These are phyloP conservation scores for Myiotriccus ornatus DNA, from an alignment of 2,797 vertebrate species.

Conservation along the genomic window DNA sequence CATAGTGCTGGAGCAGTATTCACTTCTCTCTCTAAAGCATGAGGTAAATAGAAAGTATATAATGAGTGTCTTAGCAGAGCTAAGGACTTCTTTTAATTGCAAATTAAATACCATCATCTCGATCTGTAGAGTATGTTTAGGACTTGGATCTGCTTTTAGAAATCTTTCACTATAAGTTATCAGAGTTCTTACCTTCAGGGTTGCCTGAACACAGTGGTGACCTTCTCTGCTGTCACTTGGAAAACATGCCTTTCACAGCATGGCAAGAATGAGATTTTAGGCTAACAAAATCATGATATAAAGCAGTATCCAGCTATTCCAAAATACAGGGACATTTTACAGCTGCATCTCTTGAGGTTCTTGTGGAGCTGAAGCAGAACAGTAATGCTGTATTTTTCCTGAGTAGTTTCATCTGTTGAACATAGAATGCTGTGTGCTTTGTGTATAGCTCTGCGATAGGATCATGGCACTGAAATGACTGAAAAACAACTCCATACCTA, in stretches of 20 bases:
- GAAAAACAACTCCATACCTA: neutral
- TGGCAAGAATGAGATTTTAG: neutral
- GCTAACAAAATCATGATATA: neutral
- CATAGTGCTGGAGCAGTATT: neutral
- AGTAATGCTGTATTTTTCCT: neutral
- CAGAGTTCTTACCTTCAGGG: neutral
- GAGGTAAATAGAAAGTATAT: neutral
- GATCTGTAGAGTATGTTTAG: neutral
- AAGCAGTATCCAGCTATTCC: neutral
- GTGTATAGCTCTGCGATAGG: neutral
- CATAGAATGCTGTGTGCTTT: rapidly evolving
- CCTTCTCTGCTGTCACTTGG: neutral
- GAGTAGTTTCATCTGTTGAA: neutral
- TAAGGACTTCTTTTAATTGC: neutral
- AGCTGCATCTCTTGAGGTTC: neutral
- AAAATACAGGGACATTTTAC: rapidly evolving
- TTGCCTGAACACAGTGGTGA: neutral
- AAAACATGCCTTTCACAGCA: neutral
- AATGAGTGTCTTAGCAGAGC: neutral
- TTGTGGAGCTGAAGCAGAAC: neutral
- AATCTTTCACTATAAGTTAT: neutral
- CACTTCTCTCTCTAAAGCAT: neutral
- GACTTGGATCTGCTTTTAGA: neutral
- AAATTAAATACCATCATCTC: neutral
- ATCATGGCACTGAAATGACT: neutral